Base-by-base conservation (phyloP, 2,113 vertebrate species). In the Chloebia gouldiae region DNA sequence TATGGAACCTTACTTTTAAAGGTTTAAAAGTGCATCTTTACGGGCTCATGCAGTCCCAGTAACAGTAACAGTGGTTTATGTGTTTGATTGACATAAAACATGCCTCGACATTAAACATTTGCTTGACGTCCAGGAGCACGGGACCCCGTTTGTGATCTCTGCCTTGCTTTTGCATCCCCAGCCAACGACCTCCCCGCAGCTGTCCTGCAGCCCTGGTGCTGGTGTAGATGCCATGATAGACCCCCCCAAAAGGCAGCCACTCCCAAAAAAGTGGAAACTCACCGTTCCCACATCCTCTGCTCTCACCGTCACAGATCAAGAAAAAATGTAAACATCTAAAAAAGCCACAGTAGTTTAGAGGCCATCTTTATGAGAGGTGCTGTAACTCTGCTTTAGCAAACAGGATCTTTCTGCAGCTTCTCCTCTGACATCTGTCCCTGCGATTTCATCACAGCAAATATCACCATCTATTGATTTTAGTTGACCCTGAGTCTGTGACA, bases 81-180 rank as follows among this genome's bases (percentile, higher is more conserved):
- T 97, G 96, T 96, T 97, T 98, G 97, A 98, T 98, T 98, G 98
- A 98, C 97, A 97, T 96, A 98, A 98, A 98, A 96, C 98, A 98
- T 97, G 95, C 96, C 79, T 91, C 17, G 5, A 83, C 94, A 95
- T 93, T 92, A 98, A 97, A 92, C 77, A 66, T 97, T 97, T 95
- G 88, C 95, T 96, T 37, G 0, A 78, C 51, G 4, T 80, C 79
- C 68, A 13, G 86, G 87, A 97, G 77, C 60, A 44, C 40, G 16
- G 88, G 84, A 85, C 90, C 71, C 66, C 5, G 25, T 69, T 86
- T 2, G 1, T 31, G 33, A 35, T 72, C 27, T 81, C n/a, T 86
- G 79, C 65, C 39, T 69, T 81, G 54, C 25, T 42, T 88, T 78
- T 45, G 56, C 18, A 13, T 2, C 27, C 44, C 56, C 0, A 1